Evolutionary conservation across 1,140 invertebrate species (phyloP).

Genomic region (Hormaphis cornu): DNA sequence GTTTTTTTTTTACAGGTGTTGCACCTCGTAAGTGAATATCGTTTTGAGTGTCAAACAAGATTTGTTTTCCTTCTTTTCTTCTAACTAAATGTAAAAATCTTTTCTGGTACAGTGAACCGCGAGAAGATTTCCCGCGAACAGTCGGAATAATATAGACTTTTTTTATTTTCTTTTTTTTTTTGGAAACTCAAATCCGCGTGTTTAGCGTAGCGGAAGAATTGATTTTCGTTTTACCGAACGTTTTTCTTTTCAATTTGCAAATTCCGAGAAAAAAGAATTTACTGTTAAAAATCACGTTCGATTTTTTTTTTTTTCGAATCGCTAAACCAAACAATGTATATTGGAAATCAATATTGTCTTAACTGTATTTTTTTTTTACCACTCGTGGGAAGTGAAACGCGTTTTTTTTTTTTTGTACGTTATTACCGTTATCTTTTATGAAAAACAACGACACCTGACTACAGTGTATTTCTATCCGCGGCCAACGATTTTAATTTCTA

Average conservation of each 20-base stretch:
- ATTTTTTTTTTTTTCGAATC: too few relatives aligned
- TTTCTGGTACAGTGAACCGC: constrained; percentile 13
- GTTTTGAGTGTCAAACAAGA: background rate
- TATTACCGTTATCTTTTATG: too few relatives aligned
- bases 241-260: background rate
- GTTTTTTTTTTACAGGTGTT: background rate
- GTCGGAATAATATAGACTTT: background rate
- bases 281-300: too few relatives aligned
- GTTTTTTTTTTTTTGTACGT: too few relatives aligned
- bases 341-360: too few relatives aligned
- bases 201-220: constrained; percentile 12
- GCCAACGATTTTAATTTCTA: too few relatives aligned
- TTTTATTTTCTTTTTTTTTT: background rate
- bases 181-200: background rate
- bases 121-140: background rate
- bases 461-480: too few relatives aligned
- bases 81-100: background rate
- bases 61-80: background rate
- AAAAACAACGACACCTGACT: too few relatives aligned
- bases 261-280: too few relatives aligned
- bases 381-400: too few relatives aligned
- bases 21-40: background rate
- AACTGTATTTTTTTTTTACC: too few relatives aligned
- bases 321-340: too few relatives aligned
- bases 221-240: background rate